phyloP scores from a whole-genome alignment of 1,140 invertebrate species.

The Chrysomallon squamiferum region DNA sequence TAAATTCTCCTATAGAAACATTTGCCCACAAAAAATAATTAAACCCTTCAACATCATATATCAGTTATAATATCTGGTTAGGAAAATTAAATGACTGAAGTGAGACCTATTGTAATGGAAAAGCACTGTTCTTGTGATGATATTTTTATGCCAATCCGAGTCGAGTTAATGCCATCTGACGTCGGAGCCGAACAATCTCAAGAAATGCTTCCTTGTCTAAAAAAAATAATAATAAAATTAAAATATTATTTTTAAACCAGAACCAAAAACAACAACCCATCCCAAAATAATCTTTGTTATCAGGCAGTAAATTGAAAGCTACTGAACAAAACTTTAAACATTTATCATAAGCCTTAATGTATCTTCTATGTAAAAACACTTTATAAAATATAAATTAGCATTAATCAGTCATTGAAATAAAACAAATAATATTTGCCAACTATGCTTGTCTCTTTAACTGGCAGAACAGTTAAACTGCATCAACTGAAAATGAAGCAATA shows the following conservation, averaged over 20 bases:
- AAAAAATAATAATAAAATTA: constrained; percentile 47
- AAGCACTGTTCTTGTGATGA: neutral
- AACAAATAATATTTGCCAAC: too few relatives aligned
- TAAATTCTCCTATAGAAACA: too few relatives aligned
- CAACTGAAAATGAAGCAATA: too few relatives aligned
- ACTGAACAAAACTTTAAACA: neutral
- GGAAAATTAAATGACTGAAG: too few relatives aligned
- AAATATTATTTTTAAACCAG: neutral
- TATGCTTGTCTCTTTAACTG: too few relatives aligned
- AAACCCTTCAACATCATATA: too few relatives aligned
- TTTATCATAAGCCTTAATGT: neutral
- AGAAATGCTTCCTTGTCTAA: constrained; percentile 79
- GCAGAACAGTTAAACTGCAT: too few relatives aligned
- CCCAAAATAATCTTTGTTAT: neutral
- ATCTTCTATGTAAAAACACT: neutral
- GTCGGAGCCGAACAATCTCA: constrained; percentile 76
- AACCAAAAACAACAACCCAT: neutral
- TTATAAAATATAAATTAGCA: neutral
- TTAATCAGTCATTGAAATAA: neutral
- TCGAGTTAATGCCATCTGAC: constrained; percentile 78
- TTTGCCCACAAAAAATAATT: too few relatives aligned
- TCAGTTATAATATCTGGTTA: too few relatives aligned
- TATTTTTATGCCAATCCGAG: constrained; percentile 66
- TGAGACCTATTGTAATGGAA: too few relatives aligned
- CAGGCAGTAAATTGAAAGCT: neutral